Conservation (phyloP, 2,797 vertebrate genomes). For the Trichosurus vulpecula region DNA sequence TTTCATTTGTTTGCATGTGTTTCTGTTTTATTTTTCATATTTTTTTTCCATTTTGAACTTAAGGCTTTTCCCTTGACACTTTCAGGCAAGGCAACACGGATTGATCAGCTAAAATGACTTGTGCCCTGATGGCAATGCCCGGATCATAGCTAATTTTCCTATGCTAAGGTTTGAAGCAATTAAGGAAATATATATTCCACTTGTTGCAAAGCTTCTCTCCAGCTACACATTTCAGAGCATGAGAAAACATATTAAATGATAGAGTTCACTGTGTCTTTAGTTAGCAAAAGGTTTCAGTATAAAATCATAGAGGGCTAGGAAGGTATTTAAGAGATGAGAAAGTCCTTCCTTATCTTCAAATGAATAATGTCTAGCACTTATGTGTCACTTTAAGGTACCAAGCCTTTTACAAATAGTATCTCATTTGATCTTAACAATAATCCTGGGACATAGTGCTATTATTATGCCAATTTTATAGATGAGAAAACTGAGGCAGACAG, state of each 20-base stretch:
- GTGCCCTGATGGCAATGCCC: not conserved
- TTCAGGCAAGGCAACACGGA: constrained; percentile 1
- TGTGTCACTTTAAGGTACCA: not conserved
- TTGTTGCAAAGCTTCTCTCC: not conserved
- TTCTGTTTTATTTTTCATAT: constrained; percentile 68
- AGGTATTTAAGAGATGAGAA: not conserved
- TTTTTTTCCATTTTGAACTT: constrained; percentile 49
- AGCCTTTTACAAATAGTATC: not conserved
- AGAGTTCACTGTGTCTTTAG: not conserved
- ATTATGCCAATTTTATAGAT: not conserved
- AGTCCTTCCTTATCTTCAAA: not conserved
- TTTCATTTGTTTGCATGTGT: constrained; percentile 41
- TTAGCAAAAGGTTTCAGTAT: not conserved
- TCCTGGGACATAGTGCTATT: not conserved
- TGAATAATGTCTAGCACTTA: not conserved
- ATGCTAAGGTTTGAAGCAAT: not conserved
- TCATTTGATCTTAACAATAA: not conserved
- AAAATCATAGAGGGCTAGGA: not conserved
- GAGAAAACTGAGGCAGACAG: not conserved
- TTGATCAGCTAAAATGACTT: constrained; percentile 33
- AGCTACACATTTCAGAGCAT: not conserved
- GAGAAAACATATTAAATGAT: not conserved
- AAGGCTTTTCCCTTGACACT: not conserved
- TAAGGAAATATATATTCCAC: constrained; percentile 8
- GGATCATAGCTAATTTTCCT: not conserved